Base-by-base conservation (phyloP, 2,113 vertebrate species). In the Tretioscincus oriximinensis region DNA sequence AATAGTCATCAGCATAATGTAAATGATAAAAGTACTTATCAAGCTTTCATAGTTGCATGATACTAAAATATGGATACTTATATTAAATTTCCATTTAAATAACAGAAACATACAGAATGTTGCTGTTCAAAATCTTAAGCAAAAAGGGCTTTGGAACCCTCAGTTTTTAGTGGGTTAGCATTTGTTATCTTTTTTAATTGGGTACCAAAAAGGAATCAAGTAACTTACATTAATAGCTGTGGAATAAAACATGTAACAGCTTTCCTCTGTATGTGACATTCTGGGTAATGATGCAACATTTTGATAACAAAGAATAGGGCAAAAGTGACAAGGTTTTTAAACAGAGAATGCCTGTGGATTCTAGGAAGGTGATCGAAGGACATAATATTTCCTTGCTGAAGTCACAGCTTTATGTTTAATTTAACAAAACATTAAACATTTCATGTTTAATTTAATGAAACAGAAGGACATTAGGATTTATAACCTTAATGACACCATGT, bases 371-470 rank as follows among this genome's bases (percentile, higher is more conserved):
- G 90, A 88, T 70, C 72, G 91, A 88, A 94, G 88, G 89, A 90
- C 84, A 2, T 81, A 85, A 84, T 92, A 88, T 90, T 94, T 85
- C 88, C 84, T 89, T 91, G 86, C 29, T 89, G 93, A 88, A 93
- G 91, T 90, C 91, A 90, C 47, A 35, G 75, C 88, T 94, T 93
- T 86, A 92, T 95, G 90, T 95, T 95, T 95, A 94, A 96, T 95
- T 95, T 88, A 94, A 91, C 78, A 92, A 93, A 93, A 93, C 90
- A 92, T 93, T 90, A 89, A 93, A 93, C 91, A 92, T 94, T 94
- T 94, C 93, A 91, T 94, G 91, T 95, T 94, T 95, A 94, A 95
- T 94, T 93, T 93, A 94, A 95, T 90, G 91, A 88, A 92, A 90
- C 86, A 89, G 90, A 86, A 81, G 91, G 92, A 91, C 35, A 79